Evolutionary conservation across 2,797 vertebrate species (phyloP).

Genomic region (Oophaga sylvatica): DNA sequence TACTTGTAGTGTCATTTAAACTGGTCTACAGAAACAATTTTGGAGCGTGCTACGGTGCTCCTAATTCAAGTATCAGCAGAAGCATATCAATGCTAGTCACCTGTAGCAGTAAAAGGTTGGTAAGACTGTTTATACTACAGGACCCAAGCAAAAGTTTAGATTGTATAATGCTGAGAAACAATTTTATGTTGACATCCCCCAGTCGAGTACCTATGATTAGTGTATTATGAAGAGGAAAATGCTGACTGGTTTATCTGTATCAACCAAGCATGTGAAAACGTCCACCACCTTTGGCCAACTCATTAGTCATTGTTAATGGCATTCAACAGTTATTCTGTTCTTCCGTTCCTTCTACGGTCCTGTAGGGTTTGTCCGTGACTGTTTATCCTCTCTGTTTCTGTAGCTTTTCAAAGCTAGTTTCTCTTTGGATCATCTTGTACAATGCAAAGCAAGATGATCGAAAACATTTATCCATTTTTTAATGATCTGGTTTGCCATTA

Average conservation of each 20-base stretch:
- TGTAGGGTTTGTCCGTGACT: background rate
- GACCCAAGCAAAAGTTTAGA: slow-evolving; percentile 6
- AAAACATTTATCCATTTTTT: background rate
- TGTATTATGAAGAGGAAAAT: slow-evolving; percentile 2
- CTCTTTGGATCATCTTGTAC: background rate
- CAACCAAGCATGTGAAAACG: background rate
- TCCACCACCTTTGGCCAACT: slow-evolving; percentile 10
- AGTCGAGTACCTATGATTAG: slow-evolving; percentile 47
- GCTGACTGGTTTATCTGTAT: slow-evolving; percentile 6
- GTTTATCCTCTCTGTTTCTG: background rate
- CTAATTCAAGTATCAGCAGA: slow-evolving; percentile 52
- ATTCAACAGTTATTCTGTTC: background rate
- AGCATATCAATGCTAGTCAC: slow-evolving; percentile 3
- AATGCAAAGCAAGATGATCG: background rate
- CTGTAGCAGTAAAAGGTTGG: slow-evolving; percentile 18
- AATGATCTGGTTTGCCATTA: background rate
- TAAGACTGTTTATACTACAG: background rate
- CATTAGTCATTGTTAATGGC: background rate
- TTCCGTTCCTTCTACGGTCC: background rate
- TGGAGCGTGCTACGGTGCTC: slow-evolving; percentile 6
- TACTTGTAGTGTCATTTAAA: slow-evolving; percentile 30
- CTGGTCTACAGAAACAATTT: slow-evolving; percentile 8
- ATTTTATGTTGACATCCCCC: background rate
- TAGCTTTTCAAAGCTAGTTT: background rate
- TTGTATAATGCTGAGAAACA: slow-evolving; percentile 16